Evolutionary conservation across 2,888 invertebrate genomes (phyloP), one percentile per base, ranked within the genome.

Genomic region (Alentia gelatinosa): DNA sequence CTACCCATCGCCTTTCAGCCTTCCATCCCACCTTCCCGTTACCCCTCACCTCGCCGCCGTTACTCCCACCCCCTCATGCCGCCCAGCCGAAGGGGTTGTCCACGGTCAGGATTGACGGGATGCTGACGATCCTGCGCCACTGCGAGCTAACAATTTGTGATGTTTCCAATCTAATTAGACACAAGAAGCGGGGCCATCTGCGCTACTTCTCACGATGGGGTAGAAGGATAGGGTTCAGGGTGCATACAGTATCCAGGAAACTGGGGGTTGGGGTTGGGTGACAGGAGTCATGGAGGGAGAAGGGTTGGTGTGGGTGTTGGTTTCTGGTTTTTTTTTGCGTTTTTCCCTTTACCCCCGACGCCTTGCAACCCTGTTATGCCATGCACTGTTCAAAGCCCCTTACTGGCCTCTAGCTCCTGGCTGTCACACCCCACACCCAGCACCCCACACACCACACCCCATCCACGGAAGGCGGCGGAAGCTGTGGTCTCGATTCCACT

Each of bases 151-250:
- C 79, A 79, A 37, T 79, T 79, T 79, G 37, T 79, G 79, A 79
- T 79, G 79, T 79, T 39, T 79, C 37, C 79, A 79, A 79, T 79
- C 79, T 79, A 79, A 79, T 79, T 79, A 79, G 79, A 79, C 79
- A n/a, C 35, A 1, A 26, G 39, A 5, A n/a, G 79, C 35, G 12
- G 79, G n/a, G 79, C 79, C 79, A 79, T 79, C 79, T 79, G 79
- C 39, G 79, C 79, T 35, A 37, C n/a, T 79, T 79, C 74, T 33
- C 74, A 74, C 74, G 74, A 0, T 74, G 68, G 68, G 26, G 23
- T 26, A 30, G 68, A 30, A 12, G 30, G 30, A 15, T 1, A 1
- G 26, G 33, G 68, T n/a, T n/a, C n/a, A n/a, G n/a, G n/a, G n/a
- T n/a, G n/a, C n/a, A n/a, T n/a, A n/a, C n/a, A n/a, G n/a, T n/a